phyloP scores from a whole-genome alignment of 2,113 vertebrate species.

The Poeciliopsis prolifica region DNA sequence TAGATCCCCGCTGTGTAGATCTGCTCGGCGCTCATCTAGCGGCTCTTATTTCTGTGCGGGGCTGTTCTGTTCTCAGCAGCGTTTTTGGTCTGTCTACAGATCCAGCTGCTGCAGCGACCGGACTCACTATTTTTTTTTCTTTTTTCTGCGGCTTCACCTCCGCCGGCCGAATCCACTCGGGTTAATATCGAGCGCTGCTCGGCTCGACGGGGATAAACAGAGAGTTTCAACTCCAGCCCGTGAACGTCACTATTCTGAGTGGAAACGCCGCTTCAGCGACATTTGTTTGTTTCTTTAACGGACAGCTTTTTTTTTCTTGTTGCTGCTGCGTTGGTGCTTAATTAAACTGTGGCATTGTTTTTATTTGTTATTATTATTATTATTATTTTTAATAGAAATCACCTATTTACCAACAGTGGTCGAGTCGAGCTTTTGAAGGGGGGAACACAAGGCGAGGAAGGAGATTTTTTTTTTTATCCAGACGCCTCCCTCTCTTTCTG shows the following conservation, averaged over 20 bases:
- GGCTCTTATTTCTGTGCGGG: constrained; percentile 60
- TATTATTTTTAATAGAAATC: constrained; percentile 53
- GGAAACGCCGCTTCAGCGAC: constrained; percentile 2
- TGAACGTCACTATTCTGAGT: constrained; percentile 8
- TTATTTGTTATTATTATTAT: constrained; percentile 45
- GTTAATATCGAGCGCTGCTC: constrained; percentile 20
- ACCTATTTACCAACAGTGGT: no score
- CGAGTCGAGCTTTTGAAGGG: neutral
- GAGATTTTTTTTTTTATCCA: constrained; percentile 5
- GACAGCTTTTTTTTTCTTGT: constrained; percentile 10
- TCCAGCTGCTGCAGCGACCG: constrained; percentile 41
- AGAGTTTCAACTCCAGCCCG: constrained; percentile 23
- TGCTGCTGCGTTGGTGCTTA: constrained; percentile 40
- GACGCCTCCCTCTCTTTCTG: constrained; percentile 8
- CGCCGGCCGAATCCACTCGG: constrained; percentile 30
- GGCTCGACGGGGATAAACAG: constrained; percentile 23
- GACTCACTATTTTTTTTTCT: constrained; percentile 48
- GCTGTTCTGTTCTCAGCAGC: constrained; percentile 57
- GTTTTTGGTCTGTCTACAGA: constrained; percentile 16
- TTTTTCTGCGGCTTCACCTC: constrained; percentile 6
- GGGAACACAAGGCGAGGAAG: constrained; percentile 4
- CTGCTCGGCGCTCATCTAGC: constrained; percentile 31
- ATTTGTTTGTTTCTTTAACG: constrained; percentile 7
- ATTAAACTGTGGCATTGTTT: constrained; percentile 36
- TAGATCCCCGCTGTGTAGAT: constrained; percentile 18